These are phyloP conservation scores for Verasper variegatus DNA, from an alignment of 2,113 vertebrate genomes.

Conservation along the genomic window DNA sequence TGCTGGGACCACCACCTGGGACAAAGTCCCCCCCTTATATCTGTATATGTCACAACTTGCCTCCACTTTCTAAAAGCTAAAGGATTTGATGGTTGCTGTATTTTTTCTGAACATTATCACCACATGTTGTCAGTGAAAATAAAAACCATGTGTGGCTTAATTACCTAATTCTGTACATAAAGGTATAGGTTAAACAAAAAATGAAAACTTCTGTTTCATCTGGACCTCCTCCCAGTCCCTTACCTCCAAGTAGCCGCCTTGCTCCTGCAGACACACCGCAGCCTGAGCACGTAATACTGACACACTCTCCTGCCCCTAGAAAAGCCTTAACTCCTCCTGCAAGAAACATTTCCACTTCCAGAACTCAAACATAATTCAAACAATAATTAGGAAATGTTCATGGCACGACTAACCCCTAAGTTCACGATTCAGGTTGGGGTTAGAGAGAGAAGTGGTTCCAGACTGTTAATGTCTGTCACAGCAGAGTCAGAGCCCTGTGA, in stretches of 20 bases:
- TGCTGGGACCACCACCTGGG: constrained; percentile 1
- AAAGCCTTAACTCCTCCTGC: constrained; percentile 36
- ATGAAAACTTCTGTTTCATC: constrained; percentile 62
- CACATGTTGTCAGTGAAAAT: constrained; percentile 59
- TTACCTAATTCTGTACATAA: constrained; percentile 28
- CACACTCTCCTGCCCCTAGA: constrained; percentile 28
- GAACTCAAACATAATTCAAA: constrained; percentile 50
- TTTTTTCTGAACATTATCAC: constrained; percentile 66
- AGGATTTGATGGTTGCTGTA: constrained; percentile 41
- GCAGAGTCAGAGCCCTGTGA: constrained; percentile 61
- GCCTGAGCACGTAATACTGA: constrained; percentile 29
- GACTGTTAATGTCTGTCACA: constrained; percentile 69
- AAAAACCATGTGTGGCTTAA: constrained; percentile 49
- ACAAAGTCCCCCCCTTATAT: neutral
- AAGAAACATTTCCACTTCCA: constrained; percentile 52
- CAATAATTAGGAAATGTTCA: constrained; percentile 65
- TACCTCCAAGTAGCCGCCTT: constrained; percentile 57
- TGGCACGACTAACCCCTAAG: neutral
- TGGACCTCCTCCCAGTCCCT: constrained; percentile 60
- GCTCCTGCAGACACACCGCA: constrained; percentile 54
- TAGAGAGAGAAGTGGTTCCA: constrained; percentile 69
- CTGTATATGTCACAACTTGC: constrained; percentile 15
- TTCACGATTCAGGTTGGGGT: constrained; percentile 53
- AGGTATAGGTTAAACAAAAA: constrained; percentile 42
- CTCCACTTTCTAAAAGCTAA: constrained; percentile 21